Base-by-base conservation (phyloP, 2,113 vertebrate species). In the Corythornis cristatus region DNA sequence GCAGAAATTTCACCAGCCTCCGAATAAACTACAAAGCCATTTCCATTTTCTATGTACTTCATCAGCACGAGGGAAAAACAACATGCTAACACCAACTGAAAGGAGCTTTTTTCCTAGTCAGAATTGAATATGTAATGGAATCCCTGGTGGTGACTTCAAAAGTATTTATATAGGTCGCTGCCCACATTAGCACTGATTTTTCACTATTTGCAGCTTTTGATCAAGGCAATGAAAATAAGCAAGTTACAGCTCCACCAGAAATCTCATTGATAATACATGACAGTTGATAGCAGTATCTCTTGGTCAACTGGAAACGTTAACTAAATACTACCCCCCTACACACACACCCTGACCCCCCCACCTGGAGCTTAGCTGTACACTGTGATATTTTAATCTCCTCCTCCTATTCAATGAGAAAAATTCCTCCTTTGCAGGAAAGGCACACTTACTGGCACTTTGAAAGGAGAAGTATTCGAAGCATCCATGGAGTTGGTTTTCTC, bases 361-460 rank as follows among this genome's bases (percentile, higher is more conserved):
- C 6, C 54, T 7, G 13, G 10, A 88, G 43, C 12, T 76, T 42
- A 64, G 28, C 3, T 71, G 7, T 15, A 42, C 15, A 18, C 26
- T 40, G 68, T 7, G 61, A 22, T 57, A 42, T 14, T 68, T 78
- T 12, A 6, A 71, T 40, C 43, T 79, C 67, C 31, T 88, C 71
- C 62, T 93, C 37, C 67, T 66, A 78, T 56, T 78, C 79, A 37
- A 83, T 40, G 37, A 82, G 56, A 56, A 79, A 83, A 86, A 88
- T 15, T 46, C 67, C 12, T 83, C 48, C 68, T 62, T 46, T 17
- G 79, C 48, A 93, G 57, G 82, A 89, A 60, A 92, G 37, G 66
- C 83, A 42, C 25, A 98, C 99, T 99, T 97, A 99, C 99, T 81
- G 98, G 98, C 43, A 99, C 99, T 99, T 98, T 99, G 96, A 99